Conservation (phyloP, 2,888 invertebrate genomes). For the Miltochrista miniata region DNA sequence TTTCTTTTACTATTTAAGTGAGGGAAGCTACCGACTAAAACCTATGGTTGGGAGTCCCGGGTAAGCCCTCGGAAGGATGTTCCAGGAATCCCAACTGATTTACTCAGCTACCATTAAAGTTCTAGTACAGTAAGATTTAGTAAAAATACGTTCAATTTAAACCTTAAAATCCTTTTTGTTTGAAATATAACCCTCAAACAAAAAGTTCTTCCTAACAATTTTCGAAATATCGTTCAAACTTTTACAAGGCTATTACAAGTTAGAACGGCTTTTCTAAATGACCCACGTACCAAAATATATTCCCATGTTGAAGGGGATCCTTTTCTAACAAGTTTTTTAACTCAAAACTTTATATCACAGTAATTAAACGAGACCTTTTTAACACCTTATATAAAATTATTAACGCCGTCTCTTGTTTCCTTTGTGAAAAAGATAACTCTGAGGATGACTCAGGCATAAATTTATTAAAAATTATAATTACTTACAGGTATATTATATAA, state of each 20-base stretch:
- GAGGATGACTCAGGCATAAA: too few relatives aligned
- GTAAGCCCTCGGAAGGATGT: too few relatives aligned
- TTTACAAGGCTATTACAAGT: slow-evolving; percentile 23
- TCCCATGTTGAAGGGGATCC: slow-evolving; percentile 10
- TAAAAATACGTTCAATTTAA: too few relatives aligned
- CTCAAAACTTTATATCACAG: slow-evolving; percentile 18
- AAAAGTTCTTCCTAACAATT: neutral
- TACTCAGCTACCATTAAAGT: too few relatives aligned
- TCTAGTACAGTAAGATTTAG: too few relatives aligned
- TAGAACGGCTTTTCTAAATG: slow-evolving; percentile 23
- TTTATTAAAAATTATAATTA: too few relatives aligned
- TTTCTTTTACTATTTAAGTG: too few relatives aligned
- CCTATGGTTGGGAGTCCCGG: too few relatives aligned
- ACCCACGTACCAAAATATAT: slow-evolving; percentile 7
- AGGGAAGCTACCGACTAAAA: too few relatives aligned
- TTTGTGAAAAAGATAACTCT: slow-evolving; percentile 1
- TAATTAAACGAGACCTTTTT: slow-evolving; percentile 16
- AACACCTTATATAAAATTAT: slow-evolving; percentile 3
- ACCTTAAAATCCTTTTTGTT: too few relatives aligned
- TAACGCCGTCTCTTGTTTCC: slow-evolving; percentile 1
- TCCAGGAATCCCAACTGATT: too few relatives aligned
- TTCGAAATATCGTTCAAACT: slow-evolving; percentile 3
- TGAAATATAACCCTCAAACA: neutral
- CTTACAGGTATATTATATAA: too few relatives aligned
- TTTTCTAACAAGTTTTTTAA: slow-evolving; percentile 18